Evolutionary conservation across 2,888 invertebrate genomes (phyloP).

Genomic region (Drosophila meridionalis): DNA sequence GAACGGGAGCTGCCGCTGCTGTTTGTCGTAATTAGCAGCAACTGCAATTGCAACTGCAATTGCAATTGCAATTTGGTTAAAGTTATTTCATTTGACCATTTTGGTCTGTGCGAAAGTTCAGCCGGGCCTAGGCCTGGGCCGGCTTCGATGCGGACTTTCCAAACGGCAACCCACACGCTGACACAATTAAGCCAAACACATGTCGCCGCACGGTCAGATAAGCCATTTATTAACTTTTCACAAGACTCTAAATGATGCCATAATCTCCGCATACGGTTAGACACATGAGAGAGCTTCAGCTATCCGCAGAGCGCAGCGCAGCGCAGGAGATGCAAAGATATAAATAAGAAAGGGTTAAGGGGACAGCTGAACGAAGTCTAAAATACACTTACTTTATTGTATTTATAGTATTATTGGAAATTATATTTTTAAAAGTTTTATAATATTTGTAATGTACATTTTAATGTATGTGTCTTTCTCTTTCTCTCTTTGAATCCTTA

Average conservation of each 20-base stretch:
- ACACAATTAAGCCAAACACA: constrained; percentile 82
- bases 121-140: constrained; percentile 9
- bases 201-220: constrained; percentile 71
- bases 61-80: constrained; percentile 39
- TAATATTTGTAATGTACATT: too few relatives aligned
- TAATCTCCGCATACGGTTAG: constrained; percentile 81
- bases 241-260: constrained; percentile 80
- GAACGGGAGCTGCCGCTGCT: constrained; percentile 44
- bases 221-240: constrained; percentile 83
- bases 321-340: constrained; percentile 54
- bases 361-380: neutral
- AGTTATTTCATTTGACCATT: constrained; percentile 71
- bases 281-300: constrained; percentile 67
- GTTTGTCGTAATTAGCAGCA: constrained; percentile 79
- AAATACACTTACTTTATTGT: constrained; percentile 21
- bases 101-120: constrained; percentile 76
- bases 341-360: constrained; percentile 63
- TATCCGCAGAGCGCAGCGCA: constrained; percentile 18
- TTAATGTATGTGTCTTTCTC: too few relatives aligned
- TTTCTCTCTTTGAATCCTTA: too few relatives aligned
- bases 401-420: neutral
- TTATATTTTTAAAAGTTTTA: too few relatives aligned
- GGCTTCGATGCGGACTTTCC: constrained; percentile 57
- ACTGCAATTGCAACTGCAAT: constrained; percentile 18
- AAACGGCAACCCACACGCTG: constrained; percentile 77